Conservation (phyloP, 2,113 vertebrate species). For the Scophthalmus maximus region DNA sequence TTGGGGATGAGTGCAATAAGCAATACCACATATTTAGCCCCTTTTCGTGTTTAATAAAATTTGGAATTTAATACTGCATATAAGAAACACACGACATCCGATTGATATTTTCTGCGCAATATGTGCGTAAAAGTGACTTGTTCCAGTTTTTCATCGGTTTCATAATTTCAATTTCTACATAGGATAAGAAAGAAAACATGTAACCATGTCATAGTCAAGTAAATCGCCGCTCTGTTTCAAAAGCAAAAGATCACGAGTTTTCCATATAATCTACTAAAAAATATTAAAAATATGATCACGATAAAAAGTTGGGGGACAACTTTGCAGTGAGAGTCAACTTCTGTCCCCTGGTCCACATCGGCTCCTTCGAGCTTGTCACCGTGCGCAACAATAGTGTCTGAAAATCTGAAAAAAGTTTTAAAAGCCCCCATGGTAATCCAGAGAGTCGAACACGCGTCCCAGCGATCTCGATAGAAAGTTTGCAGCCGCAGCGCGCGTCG, state of each 20-base stretch:
- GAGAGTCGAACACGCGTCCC: background rate
- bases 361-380: conserved; percentile 44
- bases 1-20: background rate
- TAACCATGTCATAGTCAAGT: background rate
- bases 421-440: background rate
- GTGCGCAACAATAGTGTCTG: background rate
- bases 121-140: conserved; percentile 46
- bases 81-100: background rate
- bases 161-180: background rate
- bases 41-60: background rate
- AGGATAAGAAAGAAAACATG: conserved; percentile 3
- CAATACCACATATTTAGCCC: background rate
- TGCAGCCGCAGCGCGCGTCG: conserved; percentile 22
- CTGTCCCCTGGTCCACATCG: conserved; percentile 25
- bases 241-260: background rate
- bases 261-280: background rate
- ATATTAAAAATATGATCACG: background rate
- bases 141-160: background rate
- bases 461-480: conserved; percentile 37
- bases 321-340: conserved; percentile 50
- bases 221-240: background rate
- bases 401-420: conserved; percentile 25
- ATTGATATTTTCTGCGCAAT: conserved; percentile 5
- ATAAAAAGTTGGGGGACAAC: conserved; percentile 63
- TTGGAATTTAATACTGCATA: background rate